Conservation (phyloP, 2,113 vertebrate species). For the Nestor notabilis region DNA sequence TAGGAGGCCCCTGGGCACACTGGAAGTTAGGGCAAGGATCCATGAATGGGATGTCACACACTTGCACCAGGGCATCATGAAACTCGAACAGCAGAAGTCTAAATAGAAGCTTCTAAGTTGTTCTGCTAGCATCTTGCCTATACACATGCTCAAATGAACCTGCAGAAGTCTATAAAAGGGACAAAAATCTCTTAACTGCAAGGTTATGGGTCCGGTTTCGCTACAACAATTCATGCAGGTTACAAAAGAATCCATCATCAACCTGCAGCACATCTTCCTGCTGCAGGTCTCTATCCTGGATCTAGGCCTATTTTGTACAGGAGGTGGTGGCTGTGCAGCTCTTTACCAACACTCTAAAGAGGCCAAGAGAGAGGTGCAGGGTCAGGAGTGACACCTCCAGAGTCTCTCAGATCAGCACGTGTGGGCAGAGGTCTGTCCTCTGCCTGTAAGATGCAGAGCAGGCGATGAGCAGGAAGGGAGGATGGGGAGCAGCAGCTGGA, state of each 20-base stretch:
- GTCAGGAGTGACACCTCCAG: neutral
- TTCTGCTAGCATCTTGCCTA: neutral
- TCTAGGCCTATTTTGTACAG: neutral
- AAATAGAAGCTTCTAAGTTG: neutral
- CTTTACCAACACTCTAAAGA: neutral
- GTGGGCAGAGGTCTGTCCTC: neutral
- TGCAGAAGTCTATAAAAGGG: neutral
- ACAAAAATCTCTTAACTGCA: neutral
- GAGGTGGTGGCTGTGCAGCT: neutral
- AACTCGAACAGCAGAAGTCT: neutral
- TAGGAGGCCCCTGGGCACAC: neutral
- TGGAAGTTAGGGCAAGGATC: conserved; percentile 3
- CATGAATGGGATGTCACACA: neutral
- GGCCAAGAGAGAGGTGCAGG: neutral
- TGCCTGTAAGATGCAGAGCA: neutral
- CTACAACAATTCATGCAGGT: neutral
- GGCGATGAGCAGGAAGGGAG: neutral
- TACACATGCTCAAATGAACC: neutral
- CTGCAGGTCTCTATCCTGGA: neutral
- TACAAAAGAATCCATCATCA: neutral
- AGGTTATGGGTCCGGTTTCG: neutral
- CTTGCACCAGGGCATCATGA: neutral
- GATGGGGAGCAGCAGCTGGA: neutral
- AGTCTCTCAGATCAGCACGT: accelerated
- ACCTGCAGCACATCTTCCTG: neutral